Evolutionary conservation across 1,140 invertebrate genomes (phyloP).

Genomic region (Nylanderia fulva): DNA sequence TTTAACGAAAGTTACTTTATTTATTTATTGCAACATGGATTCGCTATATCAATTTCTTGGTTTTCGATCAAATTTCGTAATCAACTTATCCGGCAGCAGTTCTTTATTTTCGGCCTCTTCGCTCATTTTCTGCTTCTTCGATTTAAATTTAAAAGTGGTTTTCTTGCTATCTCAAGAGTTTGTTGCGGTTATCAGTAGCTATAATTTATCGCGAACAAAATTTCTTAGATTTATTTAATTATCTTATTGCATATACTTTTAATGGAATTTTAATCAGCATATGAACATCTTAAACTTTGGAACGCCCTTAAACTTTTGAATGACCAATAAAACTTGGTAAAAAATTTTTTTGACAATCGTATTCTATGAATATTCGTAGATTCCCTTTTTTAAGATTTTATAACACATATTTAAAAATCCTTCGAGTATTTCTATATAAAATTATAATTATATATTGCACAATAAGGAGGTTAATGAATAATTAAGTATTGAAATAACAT

Average conservation of each 20-base stretch:
- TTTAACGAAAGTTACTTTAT: conserved; percentile 7
- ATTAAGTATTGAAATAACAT: background rate
- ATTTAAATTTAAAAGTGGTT: conserved; percentile 45
- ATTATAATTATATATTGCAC: background rate
- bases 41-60: conserved; percentile 26
- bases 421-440: background rate
- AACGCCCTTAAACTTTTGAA: too few relatives aligned
- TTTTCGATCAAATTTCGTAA: conserved; percentile 54
- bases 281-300: background rate
- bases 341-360: background rate
- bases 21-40: background rate
- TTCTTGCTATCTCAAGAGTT: conserved; percentile 21
- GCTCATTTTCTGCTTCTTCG: background rate
- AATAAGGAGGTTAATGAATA: background rate
- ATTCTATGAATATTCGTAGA: background rate
- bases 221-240: conserved; percentile 16
- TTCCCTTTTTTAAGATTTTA: background rate
- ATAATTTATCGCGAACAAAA: conserved; percentile 29
- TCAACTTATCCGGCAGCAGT: conserved; percentile 54
- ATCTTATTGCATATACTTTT: background rate
- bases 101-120: conserved; percentile 40
- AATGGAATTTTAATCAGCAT: background rate
- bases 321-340: background rate
- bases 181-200: conserved; percentile 12
- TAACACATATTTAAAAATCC: background rate